phyloP scores from a whole-genome alignment of 2,797 vertebrate species.

The Premnoplex brunnescens region DNA sequence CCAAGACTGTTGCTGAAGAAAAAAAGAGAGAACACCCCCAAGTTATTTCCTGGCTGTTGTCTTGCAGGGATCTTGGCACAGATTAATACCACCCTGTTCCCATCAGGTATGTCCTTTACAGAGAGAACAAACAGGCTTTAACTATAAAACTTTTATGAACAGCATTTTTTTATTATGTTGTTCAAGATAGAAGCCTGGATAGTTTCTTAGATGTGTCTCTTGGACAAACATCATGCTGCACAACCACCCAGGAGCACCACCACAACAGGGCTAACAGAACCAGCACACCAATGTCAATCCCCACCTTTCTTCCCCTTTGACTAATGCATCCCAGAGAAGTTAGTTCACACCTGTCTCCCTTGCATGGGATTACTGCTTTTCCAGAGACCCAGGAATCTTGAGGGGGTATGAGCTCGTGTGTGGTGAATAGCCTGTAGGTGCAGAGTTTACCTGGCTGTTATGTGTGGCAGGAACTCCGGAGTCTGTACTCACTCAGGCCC shows the following conservation, averaged over 20 bases:
- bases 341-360: background rate
- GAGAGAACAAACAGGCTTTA: background rate
- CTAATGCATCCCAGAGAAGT: fast-evolving
- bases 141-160: background rate
- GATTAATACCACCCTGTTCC: background rate
- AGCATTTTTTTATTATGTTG: background rate
- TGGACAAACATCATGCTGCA: background rate
- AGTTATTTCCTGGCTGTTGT: background rate
- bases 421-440: fast-evolving
- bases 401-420: fast-evolving
- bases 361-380: background rate
- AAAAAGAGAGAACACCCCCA: background rate
- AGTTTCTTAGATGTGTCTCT: background rate
- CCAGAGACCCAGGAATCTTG: background rate
- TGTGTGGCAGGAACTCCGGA: background rate
- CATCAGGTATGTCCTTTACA: background rate
- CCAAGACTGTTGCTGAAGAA: background rate
- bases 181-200: background rate
- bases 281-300: background rate
- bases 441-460: background rate
- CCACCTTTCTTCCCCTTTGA: background rate
- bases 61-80: background rate
- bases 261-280: background rate
- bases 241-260: background rate
- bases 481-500: background rate